A percentile compares a stretch with the other conserved stretches of the same genome.
Evolutionary conservation across 2,888 invertebrate genomes (phyloP).

Genomic region (Platycnemis pennipes): DNA sequence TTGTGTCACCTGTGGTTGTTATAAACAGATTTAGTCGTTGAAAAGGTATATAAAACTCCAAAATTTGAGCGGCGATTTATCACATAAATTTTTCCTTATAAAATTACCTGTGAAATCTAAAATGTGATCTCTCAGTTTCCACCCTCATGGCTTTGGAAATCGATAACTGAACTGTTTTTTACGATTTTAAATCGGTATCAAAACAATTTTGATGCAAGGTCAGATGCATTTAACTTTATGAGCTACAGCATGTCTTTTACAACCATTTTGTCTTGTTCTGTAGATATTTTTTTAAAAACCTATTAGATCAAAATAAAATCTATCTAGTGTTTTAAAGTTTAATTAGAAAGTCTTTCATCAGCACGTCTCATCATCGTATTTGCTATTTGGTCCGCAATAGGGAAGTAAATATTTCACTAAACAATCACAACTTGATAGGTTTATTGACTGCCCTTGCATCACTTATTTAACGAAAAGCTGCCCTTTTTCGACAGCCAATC

Average conservation of each 20-base stretch:
- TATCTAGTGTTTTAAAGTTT: too few species aligned
- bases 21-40: background rate
- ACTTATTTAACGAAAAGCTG: background rate
- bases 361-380: too few species aligned
- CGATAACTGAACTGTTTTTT: background rate
- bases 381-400: background rate
- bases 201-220: background rate
- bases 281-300: background rate
- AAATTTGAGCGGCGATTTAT: slow-evolving; percentile 48
- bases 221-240: background rate
- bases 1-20: background rate
- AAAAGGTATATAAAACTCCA: slow-evolving; percentile 25
- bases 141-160: background rate
- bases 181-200: background rate
- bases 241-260: background rate
- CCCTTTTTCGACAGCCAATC: background rate
- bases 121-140: background rate
- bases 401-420: background rate
- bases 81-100: background rate
- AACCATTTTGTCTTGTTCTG: background rate
- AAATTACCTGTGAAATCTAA: background rate
- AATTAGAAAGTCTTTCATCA: too few species aligned
- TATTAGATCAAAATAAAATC: too few species aligned
- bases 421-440: background rate
- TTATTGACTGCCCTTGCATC: background rate